Conservation (phyloP, 1,140 invertebrate species). For the Gerris buenoi region DNA sequence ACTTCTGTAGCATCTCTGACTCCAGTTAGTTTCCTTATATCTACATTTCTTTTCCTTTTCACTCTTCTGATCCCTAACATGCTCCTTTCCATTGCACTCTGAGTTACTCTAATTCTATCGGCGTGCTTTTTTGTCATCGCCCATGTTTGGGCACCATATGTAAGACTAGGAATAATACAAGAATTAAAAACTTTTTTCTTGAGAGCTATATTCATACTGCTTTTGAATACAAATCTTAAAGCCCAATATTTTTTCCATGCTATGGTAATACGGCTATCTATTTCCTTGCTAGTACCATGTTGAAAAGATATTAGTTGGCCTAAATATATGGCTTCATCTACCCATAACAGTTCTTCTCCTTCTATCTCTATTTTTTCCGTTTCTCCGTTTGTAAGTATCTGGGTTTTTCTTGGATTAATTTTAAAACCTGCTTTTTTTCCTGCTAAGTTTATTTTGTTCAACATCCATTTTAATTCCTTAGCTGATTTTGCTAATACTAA, state of each 20-base stretch:
- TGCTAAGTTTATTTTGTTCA: constrained; percentile 4
- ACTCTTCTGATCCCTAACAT: neutral
- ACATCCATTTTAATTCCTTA: constrained; percentile 6
- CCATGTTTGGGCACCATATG: constrained; percentile 13
- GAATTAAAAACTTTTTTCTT: constrained; percentile 8
- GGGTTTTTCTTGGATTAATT: constrained; percentile 9
- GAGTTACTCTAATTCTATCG: constrained; percentile 2
- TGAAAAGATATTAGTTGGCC: neutral
- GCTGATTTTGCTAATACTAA: constrained; percentile 20
- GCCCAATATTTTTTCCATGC: neutral
- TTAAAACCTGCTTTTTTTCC: constrained; percentile 9
- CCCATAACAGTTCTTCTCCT: neutral
- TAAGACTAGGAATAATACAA: constrained; percentile 9
- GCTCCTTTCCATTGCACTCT: constrained; percentile 7
- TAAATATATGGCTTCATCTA: neutral
- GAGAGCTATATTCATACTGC: neutral
- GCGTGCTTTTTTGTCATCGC: constrained; percentile 2
- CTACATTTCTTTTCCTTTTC: constrained; percentile 6
- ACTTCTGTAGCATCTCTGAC: neutral
- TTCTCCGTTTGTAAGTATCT: constrained; percentile 8
- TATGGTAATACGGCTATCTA: neutral
- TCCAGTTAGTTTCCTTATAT: constrained; percentile 2
- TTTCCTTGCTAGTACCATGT: neutral
- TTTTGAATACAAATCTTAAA: neutral
- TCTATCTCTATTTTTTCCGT: neutral